Evolutionary conservation across 1,140 invertebrate species (phyloP).

Genomic region (Amphibalanus amphitrite): DNA sequence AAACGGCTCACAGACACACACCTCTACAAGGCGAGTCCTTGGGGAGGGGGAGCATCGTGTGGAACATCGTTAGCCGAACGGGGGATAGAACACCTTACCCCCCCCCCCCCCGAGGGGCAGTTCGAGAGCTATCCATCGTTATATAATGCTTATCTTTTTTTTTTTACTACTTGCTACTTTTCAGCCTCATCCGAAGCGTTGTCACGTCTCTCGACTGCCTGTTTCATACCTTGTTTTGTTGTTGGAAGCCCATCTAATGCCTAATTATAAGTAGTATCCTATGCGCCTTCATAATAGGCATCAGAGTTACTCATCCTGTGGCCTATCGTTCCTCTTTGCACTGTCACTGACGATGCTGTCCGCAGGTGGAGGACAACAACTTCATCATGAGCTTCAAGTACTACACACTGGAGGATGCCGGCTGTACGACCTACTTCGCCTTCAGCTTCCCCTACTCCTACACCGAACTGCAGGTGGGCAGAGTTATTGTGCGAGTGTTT

Average conservation of each 20-base stretch:
- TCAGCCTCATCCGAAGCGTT: not conserved
- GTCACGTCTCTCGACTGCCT: not conserved
- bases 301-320: slow-evolving; percentile 22
- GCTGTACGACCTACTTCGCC: slow-evolving; percentile 65
- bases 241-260: not conserved
- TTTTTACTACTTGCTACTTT: not conserved
- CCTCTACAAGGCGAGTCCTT: too few species aligned
- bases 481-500: too few species aligned
- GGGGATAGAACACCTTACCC: too few species aligned
- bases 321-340: not conserved
- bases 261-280: not conserved
- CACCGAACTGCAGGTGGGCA: slow-evolving; percentile 43
- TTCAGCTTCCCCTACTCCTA: slow-evolving; percentile 86
- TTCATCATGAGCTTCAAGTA: slow-evolving; percentile 67
- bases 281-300: slow-evolving; percentile 44
- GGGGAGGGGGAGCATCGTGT: too few species aligned
- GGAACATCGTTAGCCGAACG: too few species aligned
- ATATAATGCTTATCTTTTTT: too few species aligned
- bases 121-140: too few species aligned
- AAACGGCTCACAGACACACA: not conserved
- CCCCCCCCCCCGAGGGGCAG: too few species aligned
- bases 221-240: not conserved
- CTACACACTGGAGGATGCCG: slow-evolving; percentile 47
- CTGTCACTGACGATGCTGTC: slow-evolving; percentile 21
- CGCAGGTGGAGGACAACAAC: slow-evolving; percentile 46